phyloP scores from a whole-genome alignment of 2,113 vertebrate genomes.

The Chitala chitala region DNA sequence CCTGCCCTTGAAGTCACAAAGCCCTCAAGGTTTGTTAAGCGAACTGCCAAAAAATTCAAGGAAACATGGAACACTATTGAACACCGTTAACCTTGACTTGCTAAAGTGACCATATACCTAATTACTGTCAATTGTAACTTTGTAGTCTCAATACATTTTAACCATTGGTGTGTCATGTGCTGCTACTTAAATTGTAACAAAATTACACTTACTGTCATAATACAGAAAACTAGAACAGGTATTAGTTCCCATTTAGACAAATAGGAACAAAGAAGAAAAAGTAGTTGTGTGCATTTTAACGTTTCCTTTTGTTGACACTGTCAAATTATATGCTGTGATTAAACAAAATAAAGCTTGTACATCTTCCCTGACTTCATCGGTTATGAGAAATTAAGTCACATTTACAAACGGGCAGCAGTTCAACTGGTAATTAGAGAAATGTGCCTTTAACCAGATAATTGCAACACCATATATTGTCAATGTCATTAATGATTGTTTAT shows the following conservation, averaged over 20 bases:
- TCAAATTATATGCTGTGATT: no score
- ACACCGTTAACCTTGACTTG: neutral
- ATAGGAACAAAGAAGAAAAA: neutral
- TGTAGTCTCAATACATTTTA: neutral
- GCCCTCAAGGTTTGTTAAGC: neutral
- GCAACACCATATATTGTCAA: neutral
- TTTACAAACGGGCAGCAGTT: neutral
- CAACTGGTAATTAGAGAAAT: neutral
- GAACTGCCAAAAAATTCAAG: neutral
- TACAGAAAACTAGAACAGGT: neutral
- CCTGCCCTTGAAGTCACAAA: neutral
- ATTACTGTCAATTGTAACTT: neutral
- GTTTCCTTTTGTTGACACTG: neutral
- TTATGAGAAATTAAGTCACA: neutral
- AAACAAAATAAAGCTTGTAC: neutral
- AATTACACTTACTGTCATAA: neutral
- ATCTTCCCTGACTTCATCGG: neutral
- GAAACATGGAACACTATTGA: neutral
- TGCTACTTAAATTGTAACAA: neutral
- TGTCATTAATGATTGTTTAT: neutral
- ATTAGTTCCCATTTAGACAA: neutral
- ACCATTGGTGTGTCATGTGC: neutral
- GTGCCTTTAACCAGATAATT: neutral
- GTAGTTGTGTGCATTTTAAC: neutral
- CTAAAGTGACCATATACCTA: neutral